Percentiles rank a stretch among this genome's conserved stretches.
These are phyloP conservation scores for Thymelicus lineola DNA, from an alignment of 2,888 invertebrate species.

Conservation along the genomic window DNA sequence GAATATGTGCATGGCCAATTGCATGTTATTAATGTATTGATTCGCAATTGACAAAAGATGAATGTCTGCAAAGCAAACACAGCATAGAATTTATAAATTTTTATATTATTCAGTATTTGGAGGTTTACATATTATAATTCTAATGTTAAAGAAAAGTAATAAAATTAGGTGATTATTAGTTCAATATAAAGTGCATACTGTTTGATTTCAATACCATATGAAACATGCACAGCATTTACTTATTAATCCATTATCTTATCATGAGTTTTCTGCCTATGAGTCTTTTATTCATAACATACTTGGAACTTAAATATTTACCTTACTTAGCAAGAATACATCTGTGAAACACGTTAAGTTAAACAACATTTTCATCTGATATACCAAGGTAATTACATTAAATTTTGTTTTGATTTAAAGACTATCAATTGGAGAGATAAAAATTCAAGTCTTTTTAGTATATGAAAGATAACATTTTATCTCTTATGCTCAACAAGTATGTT, in stretches of 20 bases:
- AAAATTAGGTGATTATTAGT: neutral
- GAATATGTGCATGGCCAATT: neutral
- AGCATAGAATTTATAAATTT: neutral
- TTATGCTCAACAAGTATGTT: too few relatives aligned
- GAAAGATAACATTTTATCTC: too few relatives aligned
- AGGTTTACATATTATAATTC: too few relatives aligned
- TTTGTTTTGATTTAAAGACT: too few relatives aligned
- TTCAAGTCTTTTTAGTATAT: too few relatives aligned
- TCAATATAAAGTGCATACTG: neutral
- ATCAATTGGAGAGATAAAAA: too few relatives aligned
- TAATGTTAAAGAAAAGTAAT: neutral
- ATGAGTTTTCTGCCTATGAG: neutral
- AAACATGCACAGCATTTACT: neutral
- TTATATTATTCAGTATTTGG: too few relatives aligned
- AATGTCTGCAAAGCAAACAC: neutral
- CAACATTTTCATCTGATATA: neutral
- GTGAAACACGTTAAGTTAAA: neutral
- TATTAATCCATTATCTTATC: neutral
- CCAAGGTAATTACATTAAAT: too few relatives aligned
- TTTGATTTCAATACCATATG: neutral
- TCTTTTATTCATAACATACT: neutral
- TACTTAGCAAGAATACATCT: too few relatives aligned
- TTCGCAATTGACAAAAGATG: neutral
- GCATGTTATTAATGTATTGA: neutral
- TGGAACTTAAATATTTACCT: neutral